phyloP scores from a whole-genome alignment of 1,140 invertebrate genomes.

The Camponotus vicinus region DNA sequence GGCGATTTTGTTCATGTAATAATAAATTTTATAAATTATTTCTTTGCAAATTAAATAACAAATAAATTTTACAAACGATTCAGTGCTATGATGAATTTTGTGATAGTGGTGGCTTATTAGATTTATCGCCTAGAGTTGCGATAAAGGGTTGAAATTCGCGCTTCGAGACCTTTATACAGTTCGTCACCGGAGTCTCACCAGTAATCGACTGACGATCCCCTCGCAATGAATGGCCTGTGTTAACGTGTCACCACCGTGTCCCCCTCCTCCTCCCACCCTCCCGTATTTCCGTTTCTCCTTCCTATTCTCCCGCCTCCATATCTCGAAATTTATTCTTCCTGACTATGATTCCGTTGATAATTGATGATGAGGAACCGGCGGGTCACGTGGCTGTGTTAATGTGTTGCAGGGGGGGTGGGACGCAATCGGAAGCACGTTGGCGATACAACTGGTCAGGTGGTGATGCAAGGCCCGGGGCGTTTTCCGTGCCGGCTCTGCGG shows the following conservation, averaged over 20 bases:
- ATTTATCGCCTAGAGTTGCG: not conserved
- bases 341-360: slow-evolving; percentile 47
- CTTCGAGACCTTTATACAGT: slow-evolving; percentile 6
- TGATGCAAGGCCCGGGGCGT: slow-evolving; percentile 86
- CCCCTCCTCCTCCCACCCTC: not conserved
- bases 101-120: slow-evolving; percentile 40
- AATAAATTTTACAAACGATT: not conserved
- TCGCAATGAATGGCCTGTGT: slow-evolving; percentile 56
- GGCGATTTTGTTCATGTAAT: not conserved
- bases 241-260: slow-evolving; percentile 53
- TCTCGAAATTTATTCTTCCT: not conserved
- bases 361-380: slow-evolving; percentile 73
- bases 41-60: not conserved
- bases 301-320: not conserved
- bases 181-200: slow-evolving; percentile 36
- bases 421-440: slow-evolving; percentile 86
- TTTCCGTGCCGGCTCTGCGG: slow-evolving; percentile 87
- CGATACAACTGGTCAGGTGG: slow-evolving; percentile 85
- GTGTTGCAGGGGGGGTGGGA: slow-evolving; percentile 86
- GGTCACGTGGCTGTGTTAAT: slow-evolving; percentile 85
- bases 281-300: not conserved
- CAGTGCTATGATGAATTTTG: not conserved
- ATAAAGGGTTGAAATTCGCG: slow-evolving; percentile 52
- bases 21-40: slow-evolving; percentile 3
- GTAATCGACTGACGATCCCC: slow-evolving; percentile 64